These are phyloP conservation scores for Istiophorus platypterus DNA, from an alignment of 2,113 vertebrate species.

Conservation along the genomic window DNA sequence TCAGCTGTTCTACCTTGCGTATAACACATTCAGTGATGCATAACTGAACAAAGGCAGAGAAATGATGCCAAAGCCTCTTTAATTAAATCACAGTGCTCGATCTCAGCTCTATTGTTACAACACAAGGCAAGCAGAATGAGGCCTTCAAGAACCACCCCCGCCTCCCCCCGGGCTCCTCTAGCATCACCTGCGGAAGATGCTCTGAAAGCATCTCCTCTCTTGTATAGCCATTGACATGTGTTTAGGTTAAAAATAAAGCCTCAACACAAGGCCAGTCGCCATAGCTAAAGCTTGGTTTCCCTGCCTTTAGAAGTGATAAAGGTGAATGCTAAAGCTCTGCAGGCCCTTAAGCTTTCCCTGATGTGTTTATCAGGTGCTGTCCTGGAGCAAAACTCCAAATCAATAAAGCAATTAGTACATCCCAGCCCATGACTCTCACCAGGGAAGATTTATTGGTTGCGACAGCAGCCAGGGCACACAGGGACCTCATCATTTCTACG, in stretches of 20 bases:
- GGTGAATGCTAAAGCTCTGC: conserved; percentile 35
- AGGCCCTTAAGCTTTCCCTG: conserved; percentile 60
- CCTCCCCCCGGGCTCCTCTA: conserved; percentile 18
- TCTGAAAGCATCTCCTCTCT: conserved; percentile 56
- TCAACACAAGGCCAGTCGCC: conserved; percentile 14
- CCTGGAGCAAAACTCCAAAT: conserved; percentile 73
- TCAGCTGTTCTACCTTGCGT: conserved; percentile 37
- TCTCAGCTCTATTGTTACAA: conserved; percentile 59
- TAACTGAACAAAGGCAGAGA: conserved; percentile 62
- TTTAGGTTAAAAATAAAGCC: conserved; percentile 22
- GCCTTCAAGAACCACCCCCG: conserved; percentile 23
- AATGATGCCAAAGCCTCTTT: conserved; percentile 57
- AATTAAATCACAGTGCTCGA: conserved; percentile 65
- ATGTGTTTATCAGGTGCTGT: conserved; percentile 80
- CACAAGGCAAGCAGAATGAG: conserved; percentile 42
- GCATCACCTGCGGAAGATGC: conserved; percentile 61
- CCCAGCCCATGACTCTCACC: conserved; percentile 60
- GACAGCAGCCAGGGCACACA: conserved; percentile 43
- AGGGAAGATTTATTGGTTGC: conserved; percentile 73
- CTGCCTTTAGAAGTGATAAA: conserved; percentile 46
- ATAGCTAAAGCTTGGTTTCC: conserved; percentile 40
- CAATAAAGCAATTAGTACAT: conserved; percentile 84
- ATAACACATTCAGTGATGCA: conserved; percentile 52
- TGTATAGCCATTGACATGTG: conserved; percentile 53
- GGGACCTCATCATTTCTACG: conserved; percentile 71